Percentiles rank a stretch among this genome's conserved stretches.
These are phyloP conservation scores for Hormaphis cornu DNA, from an alignment of 1,140 invertebrate genomes.

Conservation along the genomic window DNA sequence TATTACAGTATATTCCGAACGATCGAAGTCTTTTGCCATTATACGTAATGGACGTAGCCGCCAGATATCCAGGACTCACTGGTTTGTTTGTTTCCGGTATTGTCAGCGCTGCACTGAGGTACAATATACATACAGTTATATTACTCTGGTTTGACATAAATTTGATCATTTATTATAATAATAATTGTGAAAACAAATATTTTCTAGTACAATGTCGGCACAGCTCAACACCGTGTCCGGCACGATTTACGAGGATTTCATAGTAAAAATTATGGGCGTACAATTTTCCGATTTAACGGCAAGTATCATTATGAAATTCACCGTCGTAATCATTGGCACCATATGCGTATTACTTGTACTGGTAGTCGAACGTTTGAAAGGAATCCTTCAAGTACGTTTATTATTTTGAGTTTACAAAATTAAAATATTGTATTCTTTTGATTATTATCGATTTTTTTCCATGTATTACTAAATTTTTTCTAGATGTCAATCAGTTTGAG, in stretches of 20 bases:
- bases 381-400: conserved; percentile 35
- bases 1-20: conserved; percentile 40
- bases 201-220: conserved; percentile 63
- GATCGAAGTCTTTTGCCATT: conserved; percentile 51
- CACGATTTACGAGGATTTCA: conserved; percentile 70
- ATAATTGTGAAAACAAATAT: neutral
- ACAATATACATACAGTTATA: conserved; percentile 7
- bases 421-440: neutral
- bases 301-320: conserved; percentile 55
- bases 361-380: conserved; percentile 58
- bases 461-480: conserved; percentile 22
- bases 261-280: conserved; percentile 46
- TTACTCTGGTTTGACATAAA: too few relatives aligned
- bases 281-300: conserved; percentile 53
- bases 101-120: conserved; percentile 59
- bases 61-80: conserved; percentile 49
- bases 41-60: conserved; percentile 55
- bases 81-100: conserved; percentile 59
- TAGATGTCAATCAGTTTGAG: conserved; percentile 55
- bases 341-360: conserved; percentile 57
- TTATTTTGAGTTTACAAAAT: neutral
- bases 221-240: conserved; percentile 71
- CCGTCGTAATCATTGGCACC: conserved; percentile 53
- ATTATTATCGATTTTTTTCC: too few relatives aligned
- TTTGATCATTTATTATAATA: too few relatives aligned